Base-by-base conservation (phyloP, 2,113 vertebrate species). In the Zosterops pallidus region DNA sequence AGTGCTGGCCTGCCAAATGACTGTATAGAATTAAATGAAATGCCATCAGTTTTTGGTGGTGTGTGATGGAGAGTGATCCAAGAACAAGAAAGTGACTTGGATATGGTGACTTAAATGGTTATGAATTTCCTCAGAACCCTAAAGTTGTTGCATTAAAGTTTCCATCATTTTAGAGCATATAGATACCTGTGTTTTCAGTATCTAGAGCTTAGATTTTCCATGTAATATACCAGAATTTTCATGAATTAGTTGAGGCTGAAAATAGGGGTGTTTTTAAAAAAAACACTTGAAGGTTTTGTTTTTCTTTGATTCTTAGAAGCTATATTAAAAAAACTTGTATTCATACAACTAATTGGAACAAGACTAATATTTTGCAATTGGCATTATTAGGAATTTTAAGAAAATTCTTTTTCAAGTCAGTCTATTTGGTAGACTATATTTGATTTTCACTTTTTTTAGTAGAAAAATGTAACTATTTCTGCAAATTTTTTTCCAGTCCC, bases 401-500 rank as follows among this genome's bases (percentile, higher is more conserved):
- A 69, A 77, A 60, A 22, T 11, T 26, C 5, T 59, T 24, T 68
- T 74, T 89, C 37, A 82, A 76, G 33, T 52, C 21, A 44, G 3
- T 79, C 17, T 83, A 1, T 67, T 28, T 41, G 53, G 12, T 31
- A 65, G 14, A 85, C 22, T 80, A 41, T 37, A 17, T 77, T 65
- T 63, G 14, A 2, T 11, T 82, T 57, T 62, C 55, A 18, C 22
- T 33, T 72, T 24, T 56, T 56, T 39, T 1, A 42, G 31, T 35
- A 14, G n/a, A 67, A 59, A 67, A 63, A 65, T 23, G 3, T 77
- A 84, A 94, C 44, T 25, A 31, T 35, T 81, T 65, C 9, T 94
- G 47, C 63, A 28, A 50, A 65, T 41, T 18, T 89, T 84, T 84
- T 83, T 74, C 47, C 90, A 98, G 98, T 98, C 98, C 75, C 97